A percentile compares a stretch with the other conserved stretches of the same genome.
Conservation (phyloP, 64 coral and sea anemone genomes). For the Hydrozoanthus tunicans region DNA sequence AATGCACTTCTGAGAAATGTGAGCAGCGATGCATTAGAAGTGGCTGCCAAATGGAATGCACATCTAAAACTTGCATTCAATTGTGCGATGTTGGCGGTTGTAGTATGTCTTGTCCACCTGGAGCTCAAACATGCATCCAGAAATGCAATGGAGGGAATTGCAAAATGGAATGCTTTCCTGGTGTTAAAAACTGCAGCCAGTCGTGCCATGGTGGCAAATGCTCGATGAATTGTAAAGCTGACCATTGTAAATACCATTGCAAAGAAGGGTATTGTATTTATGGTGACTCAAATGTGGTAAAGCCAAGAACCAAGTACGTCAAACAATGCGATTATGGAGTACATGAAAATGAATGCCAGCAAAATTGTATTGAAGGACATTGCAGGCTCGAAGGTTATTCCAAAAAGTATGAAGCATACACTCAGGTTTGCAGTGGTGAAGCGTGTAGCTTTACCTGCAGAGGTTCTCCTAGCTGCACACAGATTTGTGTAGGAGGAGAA, state of each 20-base stretch:
- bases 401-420: slow-evolving; percentile 7
- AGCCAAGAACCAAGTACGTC: neutral
- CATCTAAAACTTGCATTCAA: slow-evolving; percentile 43
- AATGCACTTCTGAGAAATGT: slow-evolving; percentile 52
- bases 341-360: slow-evolving; percentile 18
- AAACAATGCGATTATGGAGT: slow-evolving; percentile 42
- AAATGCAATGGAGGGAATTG: slow-evolving; percentile 59
- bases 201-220: slow-evolving; percentile 56
- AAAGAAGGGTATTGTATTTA: slow-evolving; percentile 39
- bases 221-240: slow-evolving; percentile 50
- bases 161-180: slow-evolving; percentile 54
- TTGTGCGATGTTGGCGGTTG: slow-evolving; percentile 56
- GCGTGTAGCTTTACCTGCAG: slow-evolving; percentile 47
- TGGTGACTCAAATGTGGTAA: neutral
- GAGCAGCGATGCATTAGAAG: slow-evolving; percentile 59
- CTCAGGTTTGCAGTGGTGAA: slow-evolving; percentile 55
- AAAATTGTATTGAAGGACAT: slow-evolving; percentile 37
- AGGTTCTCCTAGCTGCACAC: slow-evolving; percentile 42
- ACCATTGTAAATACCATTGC: slow-evolving; percentile 32
- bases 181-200: slow-evolving; percentile 61
- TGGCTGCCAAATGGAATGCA: slow-evolving; percentile 53
- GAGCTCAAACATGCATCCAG: slow-evolving; percentile 45
- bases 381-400: slow-evolving; percentile 9
- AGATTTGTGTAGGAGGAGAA: slow-evolving; percentile 54
- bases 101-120: slow-evolving; percentile 44